Conservation (phyloP, 2,113 vertebrate genomes). For the Neodontobutis hainanensis region DNA sequence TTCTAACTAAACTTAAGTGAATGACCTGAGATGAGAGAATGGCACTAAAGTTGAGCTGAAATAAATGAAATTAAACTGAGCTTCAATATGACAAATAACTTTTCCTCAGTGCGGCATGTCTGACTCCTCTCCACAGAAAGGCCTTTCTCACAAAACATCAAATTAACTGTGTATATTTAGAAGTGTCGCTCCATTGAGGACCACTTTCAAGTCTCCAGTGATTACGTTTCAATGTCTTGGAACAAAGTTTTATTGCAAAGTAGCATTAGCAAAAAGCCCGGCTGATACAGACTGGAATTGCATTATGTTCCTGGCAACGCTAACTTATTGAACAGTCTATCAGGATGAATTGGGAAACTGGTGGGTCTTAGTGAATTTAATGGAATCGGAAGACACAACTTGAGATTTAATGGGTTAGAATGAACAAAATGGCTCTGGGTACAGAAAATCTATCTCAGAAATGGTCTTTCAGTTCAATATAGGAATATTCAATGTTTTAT, state of each 20-base stretch:
- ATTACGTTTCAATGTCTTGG: constrained; percentile 57
- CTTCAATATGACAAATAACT: constrained; percentile 54
- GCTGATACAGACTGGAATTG: constrained; percentile 53
- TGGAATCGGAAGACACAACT: constrained; percentile 48
- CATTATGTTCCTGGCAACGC: constrained; percentile 62
- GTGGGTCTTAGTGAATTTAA: constrained; percentile 55
- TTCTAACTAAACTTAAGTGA: constrained; percentile 22
- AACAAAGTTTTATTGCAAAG: constrained; percentile 63
- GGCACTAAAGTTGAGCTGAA: constrained; percentile 56
- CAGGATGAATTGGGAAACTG: constrained; percentile 50
- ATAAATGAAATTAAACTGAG: constrained; percentile 43
- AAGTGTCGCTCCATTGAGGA: constrained; percentile 52
- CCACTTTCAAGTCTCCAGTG: constrained; percentile 53
- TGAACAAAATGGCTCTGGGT: constrained; percentile 59
- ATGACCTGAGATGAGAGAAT: constrained; percentile 47
- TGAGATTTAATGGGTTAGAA: constrained; percentile 67
- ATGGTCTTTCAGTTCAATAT: constrained; percentile 55
- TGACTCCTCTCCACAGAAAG: constrained; percentile 15
- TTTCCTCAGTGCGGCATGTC: constrained; percentile 29
- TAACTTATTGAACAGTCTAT: constrained; percentile 63
- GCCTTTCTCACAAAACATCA: constrained; percentile 52
- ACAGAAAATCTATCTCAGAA: constrained; percentile 65
- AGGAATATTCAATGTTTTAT: constrained; percentile 41
- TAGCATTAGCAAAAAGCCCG: constrained; percentile 59
- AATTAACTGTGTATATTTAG: constrained; percentile 57